These are phyloP conservation scores for Eurois occulta DNA, from an alignment of 2,888 invertebrate genomes.

Conservation along the genomic window DNA sequence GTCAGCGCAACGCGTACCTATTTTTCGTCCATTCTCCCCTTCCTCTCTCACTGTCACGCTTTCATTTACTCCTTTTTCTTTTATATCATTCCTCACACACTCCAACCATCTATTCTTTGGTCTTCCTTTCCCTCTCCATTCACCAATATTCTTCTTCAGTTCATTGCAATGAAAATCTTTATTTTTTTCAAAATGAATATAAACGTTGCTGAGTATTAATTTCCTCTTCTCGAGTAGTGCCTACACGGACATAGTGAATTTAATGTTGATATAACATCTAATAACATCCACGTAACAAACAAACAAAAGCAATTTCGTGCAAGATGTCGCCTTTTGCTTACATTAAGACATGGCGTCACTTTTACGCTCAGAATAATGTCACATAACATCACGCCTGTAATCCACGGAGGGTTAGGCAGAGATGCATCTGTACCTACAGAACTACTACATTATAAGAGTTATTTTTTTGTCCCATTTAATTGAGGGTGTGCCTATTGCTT, in stretches of 20 bases:
- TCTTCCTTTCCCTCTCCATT: neutral
- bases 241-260: neutral
- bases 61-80: no score
- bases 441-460: neutral
- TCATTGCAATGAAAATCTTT: neutral
- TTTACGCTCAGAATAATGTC: slow-evolving; percentile 29
- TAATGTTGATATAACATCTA: slow-evolving; percentile 21
- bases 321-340: slow-evolving; percentile 47
- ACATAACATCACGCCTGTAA: neutral
- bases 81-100: no score
- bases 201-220: neutral
- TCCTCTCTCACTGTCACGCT: neutral
- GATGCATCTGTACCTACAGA: neutral
- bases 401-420: neutral
- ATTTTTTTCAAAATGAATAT: neutral
- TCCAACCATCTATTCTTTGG: neutral
- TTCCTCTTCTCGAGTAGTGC: neutral
- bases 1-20: neutral
- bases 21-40: neutral
- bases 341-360: slow-evolving; percentile 16
- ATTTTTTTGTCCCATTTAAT: neutral
- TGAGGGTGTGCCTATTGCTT: neutral
- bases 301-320: slow-evolving; percentile 40
- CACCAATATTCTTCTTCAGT: neutral
- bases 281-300: slow-evolving; percentile 9